Percentiles rank a stretch among this genome's conserved stretches.
These are phyloP conservation scores for Thereva nobilitata DNA, from an alignment of 2,888 invertebrate species.

Conservation along the genomic window DNA sequence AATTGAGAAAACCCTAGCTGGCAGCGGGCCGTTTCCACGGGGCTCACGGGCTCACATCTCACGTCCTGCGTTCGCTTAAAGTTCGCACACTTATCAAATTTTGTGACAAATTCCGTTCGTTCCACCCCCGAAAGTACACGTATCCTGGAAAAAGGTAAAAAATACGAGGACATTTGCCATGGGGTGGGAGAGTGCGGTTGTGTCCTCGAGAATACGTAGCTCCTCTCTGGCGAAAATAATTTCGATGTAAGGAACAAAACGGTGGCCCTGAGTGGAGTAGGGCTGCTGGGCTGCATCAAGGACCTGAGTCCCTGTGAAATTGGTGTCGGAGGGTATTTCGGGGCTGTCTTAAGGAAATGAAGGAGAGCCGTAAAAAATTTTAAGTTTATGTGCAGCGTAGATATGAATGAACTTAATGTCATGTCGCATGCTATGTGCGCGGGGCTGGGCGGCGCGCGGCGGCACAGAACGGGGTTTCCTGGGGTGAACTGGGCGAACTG, in stretches of 20 bases:
- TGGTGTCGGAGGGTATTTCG: conserved; percentile 24
- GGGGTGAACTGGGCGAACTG: too few species aligned
- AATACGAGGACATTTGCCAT: conserved; percentile 3
- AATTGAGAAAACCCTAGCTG: conserved; percentile 29
- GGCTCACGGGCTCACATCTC: conserved; percentile 22
- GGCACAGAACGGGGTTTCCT: too few species aligned
- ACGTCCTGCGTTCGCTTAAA: conserved; percentile 21
- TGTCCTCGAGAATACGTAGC: conserved; percentile 10
- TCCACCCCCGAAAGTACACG: conserved; percentile 5
- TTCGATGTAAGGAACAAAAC: conserved; percentile 17
- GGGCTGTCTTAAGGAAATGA: conserved; percentile 16
- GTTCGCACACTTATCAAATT: conserved; percentile 38
- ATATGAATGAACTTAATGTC: conserved; percentile 19
- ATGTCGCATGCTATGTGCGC: not conserved
- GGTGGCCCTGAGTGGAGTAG: conserved; percentile 5
- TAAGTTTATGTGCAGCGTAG: conserved; percentile 23
- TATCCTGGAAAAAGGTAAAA: conserved; percentile 16
- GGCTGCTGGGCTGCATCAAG: conserved; percentile 17
- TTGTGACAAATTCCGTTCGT: conserved; percentile 36
- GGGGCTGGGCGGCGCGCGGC: too few species aligned
- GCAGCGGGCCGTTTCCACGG: conserved; percentile 35
- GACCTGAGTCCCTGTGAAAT: conserved; percentile 21
- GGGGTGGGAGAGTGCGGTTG: not conserved
- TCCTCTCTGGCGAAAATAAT: conserved; percentile 29
- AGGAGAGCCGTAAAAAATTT: conserved; percentile 22